phyloP scores from a whole-genome alignment of 1,140 invertebrate genomes.

The Tetraneura akinire region DNA sequence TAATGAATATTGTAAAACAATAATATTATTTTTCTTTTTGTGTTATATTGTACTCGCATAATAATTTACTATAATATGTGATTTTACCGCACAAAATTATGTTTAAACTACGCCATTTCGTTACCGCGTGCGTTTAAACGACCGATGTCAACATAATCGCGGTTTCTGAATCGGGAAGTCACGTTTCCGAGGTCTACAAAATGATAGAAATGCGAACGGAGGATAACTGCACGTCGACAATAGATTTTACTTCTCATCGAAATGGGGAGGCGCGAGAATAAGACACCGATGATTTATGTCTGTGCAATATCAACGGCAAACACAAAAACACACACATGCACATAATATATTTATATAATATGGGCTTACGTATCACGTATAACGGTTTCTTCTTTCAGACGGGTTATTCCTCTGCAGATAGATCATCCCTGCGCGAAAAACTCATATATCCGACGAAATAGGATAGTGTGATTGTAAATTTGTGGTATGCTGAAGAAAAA shows the following conservation, averaged over 20 bases:
- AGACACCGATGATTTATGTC: slow-evolving; percentile 30
- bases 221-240: neutral
- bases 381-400: neutral
- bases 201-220: slow-evolving; percentile 16
- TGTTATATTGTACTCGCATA: no score
- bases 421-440: neutral
- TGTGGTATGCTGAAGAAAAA: neutral
- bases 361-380: no score
- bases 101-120: no score
- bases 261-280: slow-evolving; percentile 1
- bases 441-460: neutral
- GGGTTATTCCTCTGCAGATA: neutral
- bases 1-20: no score
- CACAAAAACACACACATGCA: neutral
- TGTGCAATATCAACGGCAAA: neutral
- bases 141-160: neutral
- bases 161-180: neutral
- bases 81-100: no score
- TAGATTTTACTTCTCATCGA: slow-evolving; percentile 18
- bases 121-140: neutral
- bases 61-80: no score
- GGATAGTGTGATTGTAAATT: neutral
- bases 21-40: no score
- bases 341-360: neutral
- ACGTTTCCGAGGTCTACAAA: slow-evolving; percentile 4